A percentile compares a stretch with the other conserved stretches of the same genome.
These are phyloP conservation scores for Acronicta psi DNA, from an alignment of 2,888 invertebrate species.

Conservation along the genomic window DNA sequence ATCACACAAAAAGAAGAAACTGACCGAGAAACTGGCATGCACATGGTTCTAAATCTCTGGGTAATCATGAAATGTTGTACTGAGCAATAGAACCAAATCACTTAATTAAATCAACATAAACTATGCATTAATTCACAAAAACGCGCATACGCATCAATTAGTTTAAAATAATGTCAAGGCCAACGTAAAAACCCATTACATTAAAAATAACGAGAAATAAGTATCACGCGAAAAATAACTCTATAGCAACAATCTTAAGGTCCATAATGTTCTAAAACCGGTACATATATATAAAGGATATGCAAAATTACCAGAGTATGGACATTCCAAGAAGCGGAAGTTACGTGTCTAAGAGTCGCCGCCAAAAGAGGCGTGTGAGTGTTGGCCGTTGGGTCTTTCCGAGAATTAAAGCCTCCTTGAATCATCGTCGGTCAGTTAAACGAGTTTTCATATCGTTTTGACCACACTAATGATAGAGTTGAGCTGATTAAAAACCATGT, in stretches of 20 bases:
- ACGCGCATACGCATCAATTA: slow-evolving; percentile 18
- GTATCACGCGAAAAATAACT: slow-evolving; percentile 9
- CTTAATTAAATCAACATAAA: slow-evolving; percentile 32
- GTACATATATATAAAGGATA: slow-evolving; percentile 5
- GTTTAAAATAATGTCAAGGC: slow-evolving; percentile 60
- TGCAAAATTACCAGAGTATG: slow-evolving; percentile 33
- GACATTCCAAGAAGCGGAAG: slow-evolving; percentile 60
- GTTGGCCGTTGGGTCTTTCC: slow-evolving; percentile 46
- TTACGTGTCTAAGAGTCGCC: slow-evolving; percentile 45
- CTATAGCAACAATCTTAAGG: background rate
- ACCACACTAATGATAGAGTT: slow-evolving; percentile 23
- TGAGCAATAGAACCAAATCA: slow-evolving; percentile 14
- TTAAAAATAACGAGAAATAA: slow-evolving; percentile 12
- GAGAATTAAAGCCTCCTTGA: slow-evolving; percentile 55
- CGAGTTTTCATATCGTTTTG: slow-evolving; percentile 34
- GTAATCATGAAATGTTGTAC: too few relatives aligned
- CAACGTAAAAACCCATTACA: slow-evolving; percentile 51
- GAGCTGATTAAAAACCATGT: too few relatives aligned
- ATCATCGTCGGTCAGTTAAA: slow-evolving; percentile 34
- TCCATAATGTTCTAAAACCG: slow-evolving; percentile 12
- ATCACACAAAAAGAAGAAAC: too few relatives aligned
- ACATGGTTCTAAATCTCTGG: too few relatives aligned
- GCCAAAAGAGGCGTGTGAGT: slow-evolving; percentile 43
- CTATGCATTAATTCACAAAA: slow-evolving; percentile 14
- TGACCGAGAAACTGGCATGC: too few relatives aligned